Base-by-base conservation (phyloP, 2,888 invertebrate species). In the Acanthosoma haemorrhoidale region DNA sequence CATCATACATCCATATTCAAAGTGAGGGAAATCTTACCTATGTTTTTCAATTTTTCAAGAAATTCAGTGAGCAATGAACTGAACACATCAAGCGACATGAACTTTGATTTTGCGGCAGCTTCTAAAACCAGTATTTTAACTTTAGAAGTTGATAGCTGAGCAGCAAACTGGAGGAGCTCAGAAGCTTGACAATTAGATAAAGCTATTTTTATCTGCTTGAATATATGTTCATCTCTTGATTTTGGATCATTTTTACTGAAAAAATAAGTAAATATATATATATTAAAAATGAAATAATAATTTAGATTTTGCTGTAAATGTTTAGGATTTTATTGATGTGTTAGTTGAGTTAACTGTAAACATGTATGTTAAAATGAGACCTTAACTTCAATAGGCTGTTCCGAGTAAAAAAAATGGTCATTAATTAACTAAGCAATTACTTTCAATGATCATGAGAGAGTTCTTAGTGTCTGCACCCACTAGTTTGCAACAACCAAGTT, bases 191-290 rank as follows among this genome's bases (percentile, higher is more conserved):
- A 81, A 41, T 83, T 84, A 77, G 87, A 87, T 15, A 92, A 79
- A 72, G 85, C 83, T 41, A 85, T 86, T 72, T 89, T 87, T 29
- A 92, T 80, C 75, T 91, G 89, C 77, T 92, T 88, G 71, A 95
- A 83, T 58, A 94, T 82, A 80, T 96, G 94, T 68, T 95, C 84
- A 80, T 96, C 96, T 75, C 92, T 86, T 0, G 94, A 91, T 76
- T 91, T 86, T 76, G 90, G 89, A 70, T 92, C 94, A 80, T 92
- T 92, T 78, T 90, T 94, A 79, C 91, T 91, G 75, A 29, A 76
- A 75, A 68, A 71, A 69, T 29, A 67, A 71, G 16, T 21, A 39
- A 63, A 16, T 34, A n/a, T n/a, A n/a, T n/a, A n/a, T n/a, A n/a
- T n/a, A n/a, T n/a, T n/a, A n/a, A n/a, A n/a, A n/a, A n/a, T n/a